Evolutionary conservation across 2,888 invertebrate genomes (phyloP).

Genomic region (Drosophila gaucha): DNA sequence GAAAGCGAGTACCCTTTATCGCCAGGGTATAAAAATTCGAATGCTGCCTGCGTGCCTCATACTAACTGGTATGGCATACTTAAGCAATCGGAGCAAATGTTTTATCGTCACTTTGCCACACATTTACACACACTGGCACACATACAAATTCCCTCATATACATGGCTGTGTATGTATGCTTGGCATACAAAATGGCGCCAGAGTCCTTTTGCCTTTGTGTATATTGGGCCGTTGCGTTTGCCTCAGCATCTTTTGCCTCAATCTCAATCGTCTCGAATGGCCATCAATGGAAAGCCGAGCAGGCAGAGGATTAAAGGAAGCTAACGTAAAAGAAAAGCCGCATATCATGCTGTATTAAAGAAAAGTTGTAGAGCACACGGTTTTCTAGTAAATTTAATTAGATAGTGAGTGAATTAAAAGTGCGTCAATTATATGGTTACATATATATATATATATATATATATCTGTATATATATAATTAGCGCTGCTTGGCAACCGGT

Average conservation of each 20-base stretch:
- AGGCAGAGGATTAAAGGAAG: not conserved
- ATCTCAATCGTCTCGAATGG: conserved; percentile 63
- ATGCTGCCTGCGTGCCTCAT: conserved; percentile 26
- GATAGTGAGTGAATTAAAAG: conserved; percentile 54
- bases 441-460: not conserved
- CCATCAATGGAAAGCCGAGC: conserved; percentile 57
- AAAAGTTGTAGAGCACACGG: conserved; percentile 1
- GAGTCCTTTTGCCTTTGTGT: conserved; percentile 47
- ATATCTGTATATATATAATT: conserved; percentile 46
- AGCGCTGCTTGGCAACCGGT: conserved; percentile 49
- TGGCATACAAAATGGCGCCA: conserved; percentile 76
- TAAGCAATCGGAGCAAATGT: conserved; percentile 76
- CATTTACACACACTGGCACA: conserved; percentile 36
- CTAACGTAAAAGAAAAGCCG: conserved; percentile 1
- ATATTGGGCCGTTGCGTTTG: conserved; percentile 35
- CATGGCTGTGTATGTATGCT: conserved; percentile 28
- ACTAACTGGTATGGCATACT: conserved; percentile 62
- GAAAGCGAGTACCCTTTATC: conserved; percentile 39
- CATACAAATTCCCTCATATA: not conserved
- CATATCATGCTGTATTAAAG: conserved; percentile 34
- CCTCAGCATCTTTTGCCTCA: conserved; percentile 39
- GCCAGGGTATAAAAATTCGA: conserved; percentile 47
- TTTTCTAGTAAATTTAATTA: conserved; percentile 54
- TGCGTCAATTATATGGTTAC: conserved; percentile 53
- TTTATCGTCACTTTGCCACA: conserved; percentile 73